These are phyloP conservation scores for Thaleichthys pacificus DNA, from an alignment of 2,797 vertebrate species.

Conservation along the genomic window DNA sequence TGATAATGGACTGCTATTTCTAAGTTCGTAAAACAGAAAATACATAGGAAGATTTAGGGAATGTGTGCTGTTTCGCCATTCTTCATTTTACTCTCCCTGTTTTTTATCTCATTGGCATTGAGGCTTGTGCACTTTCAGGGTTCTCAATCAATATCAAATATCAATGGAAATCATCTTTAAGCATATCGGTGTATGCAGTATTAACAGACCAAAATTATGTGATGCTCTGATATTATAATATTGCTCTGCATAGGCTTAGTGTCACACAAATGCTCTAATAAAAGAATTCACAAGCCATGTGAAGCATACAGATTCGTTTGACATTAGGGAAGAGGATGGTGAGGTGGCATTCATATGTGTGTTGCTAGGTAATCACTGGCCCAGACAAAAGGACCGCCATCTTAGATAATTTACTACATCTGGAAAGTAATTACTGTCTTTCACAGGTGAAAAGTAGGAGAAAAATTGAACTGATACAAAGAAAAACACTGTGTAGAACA, in stretches of 20 bases:
- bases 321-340: neutral
- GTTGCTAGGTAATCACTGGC: neutral
- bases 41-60: neutral
- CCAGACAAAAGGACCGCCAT: neutral
- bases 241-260: neutral
- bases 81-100: neutral
- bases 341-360: neutral
- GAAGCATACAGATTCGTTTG: neutral
- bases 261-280: neutral
- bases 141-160: neutral
- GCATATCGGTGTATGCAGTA: neutral
- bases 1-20: constrained; percentile 1
- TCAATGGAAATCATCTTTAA: neutral
- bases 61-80: neutral
- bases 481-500: neutral
- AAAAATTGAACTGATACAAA: neutral
- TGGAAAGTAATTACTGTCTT: neutral
- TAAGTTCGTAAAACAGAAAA: neutral
- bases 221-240: neutral
- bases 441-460: neutral
- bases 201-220: neutral
- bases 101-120: neutral
- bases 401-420: neutral
- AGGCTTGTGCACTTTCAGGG: neutral
- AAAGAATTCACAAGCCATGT: neutral